These are phyloP conservation scores for Brachypteracias leptosomus DNA, from an alignment of 2,113 vertebrate genomes.

Conservation along the genomic window DNA sequence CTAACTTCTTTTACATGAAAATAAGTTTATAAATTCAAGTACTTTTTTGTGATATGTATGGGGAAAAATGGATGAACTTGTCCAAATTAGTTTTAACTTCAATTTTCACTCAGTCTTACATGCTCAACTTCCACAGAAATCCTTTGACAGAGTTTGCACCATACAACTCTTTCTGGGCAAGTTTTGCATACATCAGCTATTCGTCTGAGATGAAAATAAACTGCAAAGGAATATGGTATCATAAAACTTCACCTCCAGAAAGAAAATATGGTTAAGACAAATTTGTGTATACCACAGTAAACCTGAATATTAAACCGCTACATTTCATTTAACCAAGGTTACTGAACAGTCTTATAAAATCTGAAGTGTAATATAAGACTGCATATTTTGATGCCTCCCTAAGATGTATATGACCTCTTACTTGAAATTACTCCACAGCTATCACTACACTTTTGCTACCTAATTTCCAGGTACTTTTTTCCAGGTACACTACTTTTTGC, in stretches of 20 bases:
- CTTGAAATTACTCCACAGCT: background rate
- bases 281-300: background rate
- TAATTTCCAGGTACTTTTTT: too few relatives aligned
- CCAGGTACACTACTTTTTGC: too few relatives aligned
- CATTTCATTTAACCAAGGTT: background rate
- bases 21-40: background rate
- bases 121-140: background rate
- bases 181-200: background rate
- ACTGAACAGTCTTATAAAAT: background rate
- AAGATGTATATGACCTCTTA: background rate
- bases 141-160: background rate
- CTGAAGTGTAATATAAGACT: background rate
- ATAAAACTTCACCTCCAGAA: background rate
- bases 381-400: background rate
- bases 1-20: background rate
- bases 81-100: background rate
- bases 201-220: background rate
- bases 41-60: background rate
- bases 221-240: background rate
- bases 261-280: background rate
- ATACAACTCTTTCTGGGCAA: background rate
- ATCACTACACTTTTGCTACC: background rate
- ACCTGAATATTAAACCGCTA: background rate
- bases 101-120: background rate
- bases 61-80: background rate